A percentile compares a stretch with the other conserved stretches of the same genome.
Conservation (phyloP, 2,113 vertebrate genomes). For the Misgurnus anguillicaudatus region DNA sequence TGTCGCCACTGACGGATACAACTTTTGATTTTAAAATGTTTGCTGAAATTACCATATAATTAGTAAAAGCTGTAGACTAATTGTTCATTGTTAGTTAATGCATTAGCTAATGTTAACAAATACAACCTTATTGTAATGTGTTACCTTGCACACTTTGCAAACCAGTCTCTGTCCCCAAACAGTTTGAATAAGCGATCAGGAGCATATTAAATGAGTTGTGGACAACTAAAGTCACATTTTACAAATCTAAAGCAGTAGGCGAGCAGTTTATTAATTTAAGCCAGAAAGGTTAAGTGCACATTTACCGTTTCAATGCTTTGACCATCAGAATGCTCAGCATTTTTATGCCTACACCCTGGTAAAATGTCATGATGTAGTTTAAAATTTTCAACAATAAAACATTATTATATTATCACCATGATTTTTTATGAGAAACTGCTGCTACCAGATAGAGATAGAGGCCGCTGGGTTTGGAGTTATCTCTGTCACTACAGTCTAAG, state of each 20-base stretch:
- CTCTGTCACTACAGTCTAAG: background rate
- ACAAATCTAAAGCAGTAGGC: slow-evolving; percentile 1
- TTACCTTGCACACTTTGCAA: too few relatives aligned
- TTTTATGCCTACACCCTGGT: slow-evolving; percentile 29
- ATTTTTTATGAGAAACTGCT: background rate
- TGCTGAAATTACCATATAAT: too few relatives aligned
- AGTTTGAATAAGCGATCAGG: background rate
- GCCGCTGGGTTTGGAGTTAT: background rate
- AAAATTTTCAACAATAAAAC: slow-evolving; percentile 13
- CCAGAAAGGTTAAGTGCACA: slow-evolving; percentile 46
- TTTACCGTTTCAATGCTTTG: slow-evolving; percentile 46
- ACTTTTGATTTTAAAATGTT: too few relatives aligned
- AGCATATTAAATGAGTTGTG: background rate
- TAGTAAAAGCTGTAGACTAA: too few relatives aligned
- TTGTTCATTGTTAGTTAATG: too few relatives aligned
- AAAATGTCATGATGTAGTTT: slow-evolving; percentile 50
- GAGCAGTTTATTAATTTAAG: slow-evolving; percentile 41
- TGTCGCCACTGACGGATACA: too few relatives aligned
- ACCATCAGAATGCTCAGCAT: slow-evolving; percentile 24
- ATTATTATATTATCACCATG: slow-evolving; percentile 5
- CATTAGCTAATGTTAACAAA: too few relatives aligned
- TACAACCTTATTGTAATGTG: too few relatives aligned
- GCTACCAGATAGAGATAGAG: background rate
- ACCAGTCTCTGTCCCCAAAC: background rate
- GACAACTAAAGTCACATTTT: slow-evolving; percentile 20